Evolutionary conservation across 2,113 vertebrate species (phyloP), one percentile per base, ranked within the genome.

Genomic region (Calypte anna): DNA sequence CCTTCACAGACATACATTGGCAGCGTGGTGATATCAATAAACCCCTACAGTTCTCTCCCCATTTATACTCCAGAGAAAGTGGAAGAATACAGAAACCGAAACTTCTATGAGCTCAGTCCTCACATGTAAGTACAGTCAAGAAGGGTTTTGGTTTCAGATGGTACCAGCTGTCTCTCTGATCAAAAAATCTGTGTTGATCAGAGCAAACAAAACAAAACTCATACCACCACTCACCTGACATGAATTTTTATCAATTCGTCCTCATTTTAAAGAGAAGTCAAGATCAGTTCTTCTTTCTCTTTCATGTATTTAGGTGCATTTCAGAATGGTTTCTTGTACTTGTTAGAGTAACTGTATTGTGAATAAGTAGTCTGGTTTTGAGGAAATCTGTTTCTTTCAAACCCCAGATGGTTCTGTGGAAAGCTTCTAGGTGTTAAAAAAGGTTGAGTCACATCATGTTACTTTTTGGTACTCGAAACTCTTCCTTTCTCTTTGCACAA

Each of bases 21-120:
- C 96, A 99, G 99, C 3, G 99, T 99, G 98, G 99, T 99, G 85
- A 99, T 99, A 98, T 99, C 99, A 21, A 97, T 99, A 97, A 99
- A 99, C 95, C 99, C 99, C 28, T 99, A 99, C 97, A 98, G 98
- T 86, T 88, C 98, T 38, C 97, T 99, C 68, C 98, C 99, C 83
- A 99, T 99, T 98, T 99, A 98, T 97, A 99, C 98, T 24, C 98
- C 99, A 19, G 99, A 99, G 68, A 99, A 99, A 96, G 99, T 99
- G 92, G 99, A 99, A 97, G 99, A 99, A 91, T 99, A 99, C 95
- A 98, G 99, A 96, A 99, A 99, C 96, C 98, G 99, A 93, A 99
- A 99, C 97, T 99, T 99, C 84, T 99, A 99, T 85, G 99, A 99
- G 92, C 98, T 99, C 91, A 99, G 99, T 96, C 99, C 99, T 95